phyloP scores from a whole-genome alignment of 1,140 invertebrate species.

The Latrodectus geometricus region DNA sequence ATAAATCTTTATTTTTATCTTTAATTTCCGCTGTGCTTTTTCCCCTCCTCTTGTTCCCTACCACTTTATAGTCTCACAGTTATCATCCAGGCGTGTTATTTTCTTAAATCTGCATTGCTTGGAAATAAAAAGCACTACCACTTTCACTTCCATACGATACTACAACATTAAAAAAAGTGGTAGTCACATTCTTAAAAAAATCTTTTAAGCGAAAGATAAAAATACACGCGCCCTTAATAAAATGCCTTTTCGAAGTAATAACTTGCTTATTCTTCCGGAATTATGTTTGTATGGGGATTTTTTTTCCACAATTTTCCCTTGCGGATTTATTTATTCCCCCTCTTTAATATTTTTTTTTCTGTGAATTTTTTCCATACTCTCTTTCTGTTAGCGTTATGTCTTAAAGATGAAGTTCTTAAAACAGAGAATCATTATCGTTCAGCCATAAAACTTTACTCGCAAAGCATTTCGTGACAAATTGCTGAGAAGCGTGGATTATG shows the following conservation, averaged over 20 bases:
- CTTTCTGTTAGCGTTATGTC: not conserved
- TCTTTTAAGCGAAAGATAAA: not conserved
- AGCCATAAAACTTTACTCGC: constrained; percentile 53
- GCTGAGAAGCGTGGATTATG: constrained; percentile 37
- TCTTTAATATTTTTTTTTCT: constrained; percentile 14
- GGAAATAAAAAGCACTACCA: constrained; percentile 27
- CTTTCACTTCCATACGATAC: constrained; percentile 29
- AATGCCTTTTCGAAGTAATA: constrained; percentile 59
- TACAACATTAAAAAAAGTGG: constrained; percentile 15
- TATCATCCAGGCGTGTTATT: constrained; percentile 50
- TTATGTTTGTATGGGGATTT: constrained; percentile 50
- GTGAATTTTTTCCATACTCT: not conserved
- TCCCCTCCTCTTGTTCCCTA: not conserved
- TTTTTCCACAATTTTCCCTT: not conserved
- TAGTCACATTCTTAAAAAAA: constrained; percentile 1
- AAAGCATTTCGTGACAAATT: constrained; percentile 49
- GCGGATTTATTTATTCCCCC: constrained; percentile 8
- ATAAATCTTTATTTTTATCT: constrained; percentile 17
- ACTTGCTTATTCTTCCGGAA: constrained; percentile 60
- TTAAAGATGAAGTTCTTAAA: constrained; percentile 40
- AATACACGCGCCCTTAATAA: constrained; percentile 26
- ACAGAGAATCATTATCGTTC: constrained; percentile 50
- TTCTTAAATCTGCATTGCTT: not conserved
- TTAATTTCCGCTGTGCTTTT: constrained; percentile 33
- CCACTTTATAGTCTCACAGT: constrained; percentile 9